phyloP scores from a whole-genome alignment of 2,113 vertebrate genomes.

The Hemichromis elongatus region DNA sequence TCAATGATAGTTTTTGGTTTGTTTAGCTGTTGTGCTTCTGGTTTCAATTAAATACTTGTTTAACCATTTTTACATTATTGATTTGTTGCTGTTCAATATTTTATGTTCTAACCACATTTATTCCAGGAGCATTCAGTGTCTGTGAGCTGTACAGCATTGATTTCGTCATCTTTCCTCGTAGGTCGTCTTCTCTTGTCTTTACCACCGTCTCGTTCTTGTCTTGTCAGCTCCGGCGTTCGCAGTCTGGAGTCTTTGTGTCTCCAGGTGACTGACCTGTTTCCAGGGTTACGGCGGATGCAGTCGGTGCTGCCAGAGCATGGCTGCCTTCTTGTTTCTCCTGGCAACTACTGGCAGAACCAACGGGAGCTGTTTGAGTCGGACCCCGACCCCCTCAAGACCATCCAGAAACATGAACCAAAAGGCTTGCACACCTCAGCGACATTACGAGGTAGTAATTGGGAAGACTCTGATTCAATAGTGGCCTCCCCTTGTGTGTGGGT shows the following conservation, averaged over 20 bases:
- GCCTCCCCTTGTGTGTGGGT: background rate
- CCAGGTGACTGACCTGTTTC: slow-evolving; percentile 90
- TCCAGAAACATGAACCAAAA: slow-evolving; percentile 95
- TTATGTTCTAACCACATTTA: background rate
- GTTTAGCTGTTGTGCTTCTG: background rate
- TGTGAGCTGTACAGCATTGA: background rate
- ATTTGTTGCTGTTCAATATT: background rate
- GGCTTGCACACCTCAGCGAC: slow-evolving; percentile 92
- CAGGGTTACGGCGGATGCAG: slow-evolving; percentile 84
- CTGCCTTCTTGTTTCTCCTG: slow-evolving; percentile 91
- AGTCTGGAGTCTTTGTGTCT: slow-evolving; percentile 91
- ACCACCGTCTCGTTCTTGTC: background rate
- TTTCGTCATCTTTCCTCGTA: background rate
- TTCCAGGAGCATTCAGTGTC: background rate
- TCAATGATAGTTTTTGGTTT: background rate
- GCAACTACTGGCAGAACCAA: slow-evolving; percentile 98
- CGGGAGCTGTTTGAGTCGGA: slow-evolving; percentile 87
- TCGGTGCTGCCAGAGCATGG: slow-evolving; percentile 89
- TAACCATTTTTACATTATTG: background rate
- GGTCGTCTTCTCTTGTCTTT: background rate
- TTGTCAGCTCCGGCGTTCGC: slow-evolving; percentile 74
- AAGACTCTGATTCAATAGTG: background rate
- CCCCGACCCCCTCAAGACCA: slow-evolving; percentile 88
- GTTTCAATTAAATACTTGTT: background rate
- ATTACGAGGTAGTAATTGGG: slow-evolving; percentile 78